Percentiles rank a stretch among this genome's conserved stretches.
Conservation (phyloP, 2,888 invertebrate genomes). For the Eremobia ochroleuca region DNA sequence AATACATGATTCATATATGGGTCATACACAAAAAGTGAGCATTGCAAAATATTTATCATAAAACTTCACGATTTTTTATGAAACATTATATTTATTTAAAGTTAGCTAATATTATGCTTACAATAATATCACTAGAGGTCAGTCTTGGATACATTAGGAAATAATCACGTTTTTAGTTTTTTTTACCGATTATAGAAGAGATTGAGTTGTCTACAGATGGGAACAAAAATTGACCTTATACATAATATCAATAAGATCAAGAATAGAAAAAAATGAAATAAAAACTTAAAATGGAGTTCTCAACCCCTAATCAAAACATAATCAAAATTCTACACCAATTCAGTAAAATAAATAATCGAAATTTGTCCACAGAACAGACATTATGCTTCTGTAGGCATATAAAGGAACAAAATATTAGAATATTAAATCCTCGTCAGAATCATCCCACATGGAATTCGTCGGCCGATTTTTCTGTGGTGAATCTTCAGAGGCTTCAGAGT, state of each 20-base stretch:
- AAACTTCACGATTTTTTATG: neutral
- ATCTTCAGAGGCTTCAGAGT: neutral
- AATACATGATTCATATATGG: too few relatives aligned
- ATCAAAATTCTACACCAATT: too few relatives aligned
- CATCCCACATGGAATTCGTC: too few relatives aligned
- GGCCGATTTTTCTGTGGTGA: neutral
- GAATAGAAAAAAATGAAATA: neutral
- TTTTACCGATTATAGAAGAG: conserved; percentile 15
- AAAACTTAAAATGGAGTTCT: neutral
- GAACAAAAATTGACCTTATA: conserved; percentile 6
- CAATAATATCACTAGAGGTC: conserved; percentile 8
- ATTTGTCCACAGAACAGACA: too few relatives aligned
- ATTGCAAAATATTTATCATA: neutral
- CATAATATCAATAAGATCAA: conserved; percentile 14
- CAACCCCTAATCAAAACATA: too few relatives aligned
- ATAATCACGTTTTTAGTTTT: conserved; percentile 10
- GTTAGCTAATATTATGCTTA: neutral
- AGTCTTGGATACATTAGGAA: conserved; percentile 11
- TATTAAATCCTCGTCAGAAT: too few relatives aligned
- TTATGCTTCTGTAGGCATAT: too few relatives aligned
- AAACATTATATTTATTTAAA: conserved; percentile 3
- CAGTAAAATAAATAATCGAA: too few relatives aligned
- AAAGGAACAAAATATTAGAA: too few relatives aligned
- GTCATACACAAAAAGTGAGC: conserved; percentile 15
- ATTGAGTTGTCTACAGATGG: conserved; percentile 7